Percentiles rank a stretch among this genome's conserved stretches.
Evolutionary conservation across 2,888 invertebrate species (phyloP).

Genomic region (Caenorhabditis uteleia): DNA sequence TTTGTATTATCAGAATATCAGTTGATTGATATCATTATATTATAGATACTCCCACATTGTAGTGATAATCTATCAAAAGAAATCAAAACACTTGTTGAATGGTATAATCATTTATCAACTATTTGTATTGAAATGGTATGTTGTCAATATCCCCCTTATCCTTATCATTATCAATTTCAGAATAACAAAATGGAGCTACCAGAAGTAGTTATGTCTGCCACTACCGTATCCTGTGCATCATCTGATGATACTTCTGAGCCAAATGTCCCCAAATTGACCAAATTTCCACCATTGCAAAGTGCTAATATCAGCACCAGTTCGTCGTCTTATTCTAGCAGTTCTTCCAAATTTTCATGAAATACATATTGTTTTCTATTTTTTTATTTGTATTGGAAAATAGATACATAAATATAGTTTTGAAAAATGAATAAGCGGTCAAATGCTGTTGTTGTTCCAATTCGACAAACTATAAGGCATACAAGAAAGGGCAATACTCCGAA

Average conservation of each 20-base stretch:
- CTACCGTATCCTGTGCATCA: conserved; percentile 5
- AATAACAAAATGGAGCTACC: conserved; percentile 1
- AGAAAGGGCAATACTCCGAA: too few relatives aligned
- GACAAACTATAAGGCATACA: too few relatives aligned
- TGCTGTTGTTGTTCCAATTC: too few relatives aligned
- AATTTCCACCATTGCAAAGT: not conserved
- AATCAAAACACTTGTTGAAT: conserved; percentile 1
- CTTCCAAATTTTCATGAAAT: too few relatives aligned
- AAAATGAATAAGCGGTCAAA: too few relatives aligned
- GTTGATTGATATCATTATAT: not conserved
- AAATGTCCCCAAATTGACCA: conserved; percentile 13
- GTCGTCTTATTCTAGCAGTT: too few relatives aligned
- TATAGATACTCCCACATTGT: conserved; percentile 3
- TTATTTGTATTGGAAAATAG: too few relatives aligned
- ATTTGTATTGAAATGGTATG: not conserved
- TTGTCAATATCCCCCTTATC: not conserved
- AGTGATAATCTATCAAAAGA: conserved; percentile 8
- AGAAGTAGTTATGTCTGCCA: conserved; percentile 1
- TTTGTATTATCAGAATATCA: not conserved
- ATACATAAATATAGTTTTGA: too few relatives aligned
- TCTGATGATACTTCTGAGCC: too few relatives aligned
- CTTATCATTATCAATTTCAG: not conserved
- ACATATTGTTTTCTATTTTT: too few relatives aligned
- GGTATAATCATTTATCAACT: not conserved
- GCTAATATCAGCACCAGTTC: too few relatives aligned